Evolutionary conservation across 2,888 invertebrate species (phyloP).

Genomic region (Balanococcus diminutus): DNA sequence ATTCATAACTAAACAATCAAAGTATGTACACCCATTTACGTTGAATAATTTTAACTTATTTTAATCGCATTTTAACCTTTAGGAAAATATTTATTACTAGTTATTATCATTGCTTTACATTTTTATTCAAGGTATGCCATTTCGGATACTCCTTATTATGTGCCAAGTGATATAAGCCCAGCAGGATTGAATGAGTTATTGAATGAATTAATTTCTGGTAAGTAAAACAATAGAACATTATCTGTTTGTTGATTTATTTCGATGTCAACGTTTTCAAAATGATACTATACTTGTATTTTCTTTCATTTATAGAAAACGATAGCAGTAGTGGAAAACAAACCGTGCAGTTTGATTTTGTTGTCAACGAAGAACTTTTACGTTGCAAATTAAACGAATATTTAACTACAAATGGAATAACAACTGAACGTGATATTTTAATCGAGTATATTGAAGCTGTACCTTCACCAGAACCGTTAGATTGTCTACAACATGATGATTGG

Average conservation of each 20-base stretch:
- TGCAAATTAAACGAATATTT: conserved; percentile 76
- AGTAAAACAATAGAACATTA: background rate
- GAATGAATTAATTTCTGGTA: conserved; percentile 76
- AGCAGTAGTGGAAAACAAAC: conserved; percentile 50
- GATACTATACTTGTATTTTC: background rate
- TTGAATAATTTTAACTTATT: too few relatives aligned
- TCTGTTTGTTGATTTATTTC: background rate
- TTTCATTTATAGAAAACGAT: conserved; percentile 44
- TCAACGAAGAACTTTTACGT: conserved; percentile 81
- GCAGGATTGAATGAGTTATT: conserved; percentile 78
- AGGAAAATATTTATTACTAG: background rate
- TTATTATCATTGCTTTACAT: background rate
- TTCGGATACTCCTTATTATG: conserved; percentile 82
- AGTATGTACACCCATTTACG: conserved; percentile 75
- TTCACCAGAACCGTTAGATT: conserved; percentile 90
- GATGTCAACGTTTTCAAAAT: too few relatives aligned
- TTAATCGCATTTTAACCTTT: background rate
- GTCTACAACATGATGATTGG: conserved; percentile 96
- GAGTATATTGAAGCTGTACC: conserved; percentile 92
- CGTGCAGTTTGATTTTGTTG: conserved; percentile 85
- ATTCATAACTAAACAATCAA: conserved; percentile 79
- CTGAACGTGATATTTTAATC: conserved; percentile 83
- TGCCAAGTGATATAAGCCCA: conserved; percentile 74
- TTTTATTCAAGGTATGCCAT: conserved; percentile 76
- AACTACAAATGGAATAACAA: conserved; percentile 74